Conservation (phyloP, 2,797 vertebrate species). For the Alca torda region DNA sequence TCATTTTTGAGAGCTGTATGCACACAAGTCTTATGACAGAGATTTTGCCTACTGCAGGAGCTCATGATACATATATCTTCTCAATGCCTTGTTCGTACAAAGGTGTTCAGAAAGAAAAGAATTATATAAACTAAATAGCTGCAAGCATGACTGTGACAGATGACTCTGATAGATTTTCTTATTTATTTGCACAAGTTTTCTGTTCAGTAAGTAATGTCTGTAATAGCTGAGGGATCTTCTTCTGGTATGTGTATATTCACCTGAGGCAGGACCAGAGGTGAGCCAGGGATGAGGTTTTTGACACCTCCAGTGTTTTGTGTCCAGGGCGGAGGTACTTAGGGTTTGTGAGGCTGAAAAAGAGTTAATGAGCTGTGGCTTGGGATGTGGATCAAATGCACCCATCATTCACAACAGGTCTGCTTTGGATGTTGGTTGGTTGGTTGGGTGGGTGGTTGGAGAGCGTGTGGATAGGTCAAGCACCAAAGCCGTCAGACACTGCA, state of each 20-base stretch:
- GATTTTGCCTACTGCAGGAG: not conserved
- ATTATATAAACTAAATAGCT: not conserved
- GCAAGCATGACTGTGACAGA: fast-evolving
- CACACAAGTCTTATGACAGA: not conserved
- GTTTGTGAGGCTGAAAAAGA: not conserved
- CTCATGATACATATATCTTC: not conserved
- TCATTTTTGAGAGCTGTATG: not conserved
- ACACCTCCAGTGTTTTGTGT: not conserved
- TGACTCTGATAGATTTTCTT: not conserved
- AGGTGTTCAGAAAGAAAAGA: not conserved
- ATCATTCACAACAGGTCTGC: not conserved
- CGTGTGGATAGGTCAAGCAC: not conserved
- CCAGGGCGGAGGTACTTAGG: not conserved
- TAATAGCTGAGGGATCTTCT: not conserved
- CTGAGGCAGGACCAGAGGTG: not conserved
- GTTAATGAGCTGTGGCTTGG: not conserved
- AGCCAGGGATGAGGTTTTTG: not conserved
- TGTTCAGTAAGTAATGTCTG: not conserved
- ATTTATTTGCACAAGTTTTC: not conserved
- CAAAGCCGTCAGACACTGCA: not conserved
- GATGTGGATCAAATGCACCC: not conserved
- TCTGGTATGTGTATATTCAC: not conserved
- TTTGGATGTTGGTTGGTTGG: not conserved
- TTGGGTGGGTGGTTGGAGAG: not conserved
- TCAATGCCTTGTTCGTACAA: not conserved